Conservation (phyloP, 1,140 invertebrate genomes). For the Ceratitis capitata region DNA sequence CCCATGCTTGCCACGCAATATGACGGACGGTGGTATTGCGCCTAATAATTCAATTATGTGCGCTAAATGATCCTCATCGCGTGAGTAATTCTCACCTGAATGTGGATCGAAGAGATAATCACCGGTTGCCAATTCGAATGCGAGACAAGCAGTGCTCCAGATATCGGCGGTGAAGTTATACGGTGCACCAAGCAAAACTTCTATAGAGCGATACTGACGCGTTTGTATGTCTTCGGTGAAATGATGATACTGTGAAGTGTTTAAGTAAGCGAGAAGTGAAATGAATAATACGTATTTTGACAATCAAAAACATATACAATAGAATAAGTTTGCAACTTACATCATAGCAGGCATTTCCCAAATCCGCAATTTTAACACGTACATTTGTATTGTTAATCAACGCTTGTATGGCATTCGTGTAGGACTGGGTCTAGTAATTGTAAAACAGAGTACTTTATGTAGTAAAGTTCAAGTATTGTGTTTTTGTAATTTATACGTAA, state of each 20-base stretch:
- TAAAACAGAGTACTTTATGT: conserved; percentile 31
- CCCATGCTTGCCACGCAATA: conserved; percentile 62
- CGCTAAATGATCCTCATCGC: conserved; percentile 98
- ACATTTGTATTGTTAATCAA: conserved; percentile 87
- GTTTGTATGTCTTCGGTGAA: conserved; percentile 91
- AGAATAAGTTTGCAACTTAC: conserved; percentile 51
- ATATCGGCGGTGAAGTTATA: conserved; percentile 97
- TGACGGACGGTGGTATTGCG: conserved; percentile 79
- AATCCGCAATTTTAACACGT: conserved; percentile 95
- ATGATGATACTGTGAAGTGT: conserved; percentile 59
- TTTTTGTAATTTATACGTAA: no score
- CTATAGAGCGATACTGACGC: conserved; percentile 95
- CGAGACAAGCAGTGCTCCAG: conserved; percentile 98
- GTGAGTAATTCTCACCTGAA: conserved; percentile 81
- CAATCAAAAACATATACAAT: neutral
- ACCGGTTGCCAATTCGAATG: conserved; percentile 98
- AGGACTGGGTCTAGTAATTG: conserved; percentile 55
- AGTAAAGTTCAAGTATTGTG: no score
- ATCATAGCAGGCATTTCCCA: conserved; percentile 98
- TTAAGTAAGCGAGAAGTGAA: neutral
- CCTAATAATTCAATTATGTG: conserved; percentile 98
- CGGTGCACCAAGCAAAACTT: conserved; percentile 90
- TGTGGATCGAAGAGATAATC: conserved; percentile 99
- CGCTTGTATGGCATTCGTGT: conserved; percentile 74
- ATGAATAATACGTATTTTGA: neutral